Base-by-base conservation (phyloP, 2,797 vertebrate genomes). In the Enteromius trimaculatus region DNA sequence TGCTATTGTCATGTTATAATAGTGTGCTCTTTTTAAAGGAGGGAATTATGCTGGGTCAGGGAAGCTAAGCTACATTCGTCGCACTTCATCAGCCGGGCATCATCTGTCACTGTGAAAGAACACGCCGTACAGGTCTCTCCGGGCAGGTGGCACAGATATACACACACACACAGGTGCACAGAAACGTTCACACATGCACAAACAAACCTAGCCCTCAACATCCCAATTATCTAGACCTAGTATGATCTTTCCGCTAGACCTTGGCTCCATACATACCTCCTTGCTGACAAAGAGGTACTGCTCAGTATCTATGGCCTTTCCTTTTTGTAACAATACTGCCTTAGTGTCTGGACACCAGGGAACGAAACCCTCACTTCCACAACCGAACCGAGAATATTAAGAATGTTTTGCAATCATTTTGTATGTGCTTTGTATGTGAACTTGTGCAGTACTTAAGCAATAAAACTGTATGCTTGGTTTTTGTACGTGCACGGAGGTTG, bases 341-440 rank as follows among this genome's bases (percentile, higher is more conserved):
- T 85, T 80, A 87, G 79, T 86, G 76, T 76, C 79, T 81, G 79
- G 82, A 44, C 29, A 89, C 72, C 81, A 75, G 83, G 87, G 82
- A 87, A 87, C 58, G 60, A 88, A 86, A 77, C 86, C 88, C 84
- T 89, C 80, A 87, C 91, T 91, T 89, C 88, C 88, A 87, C 82
- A 82, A 81, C 88, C 87, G 87, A 85, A 85, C 77, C 86, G 88
- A 87, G 87, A 88, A 81, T 82, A 86, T 88, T 84, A 89, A 84
- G 88, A 90, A 83, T 89, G 86, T 89, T 88, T 85, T 83, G 79
- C 86, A 88, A 86, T 86, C 84, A 85, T 86, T 87, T 90, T 88
- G 60, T 88, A 88, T 87, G 82, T 83, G 86, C 84, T 87, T 87
- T 85, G 74, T 86, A 83, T 85, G 81, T 87, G 77, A 82, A 84